phyloP scores from a whole-genome alignment of 1,140 invertebrate genomes.

The Reticulitermes speratus region DNA sequence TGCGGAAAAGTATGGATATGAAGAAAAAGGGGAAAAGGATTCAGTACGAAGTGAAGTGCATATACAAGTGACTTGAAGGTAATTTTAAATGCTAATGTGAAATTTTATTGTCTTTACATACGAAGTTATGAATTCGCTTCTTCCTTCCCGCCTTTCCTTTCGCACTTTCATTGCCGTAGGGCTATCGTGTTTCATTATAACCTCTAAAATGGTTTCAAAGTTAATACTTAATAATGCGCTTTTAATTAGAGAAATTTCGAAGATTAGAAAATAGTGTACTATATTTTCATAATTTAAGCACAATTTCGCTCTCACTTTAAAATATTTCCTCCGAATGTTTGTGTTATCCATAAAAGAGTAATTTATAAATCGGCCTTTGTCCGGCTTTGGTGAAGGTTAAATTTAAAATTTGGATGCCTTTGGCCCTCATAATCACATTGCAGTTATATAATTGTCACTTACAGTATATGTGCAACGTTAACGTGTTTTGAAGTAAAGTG shows the following conservation, averaged over 20 bases:
- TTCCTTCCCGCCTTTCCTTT: neutral
- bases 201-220: neutral
- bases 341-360: too few species aligned
- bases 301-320: neutral
- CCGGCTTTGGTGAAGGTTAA: too few species aligned
- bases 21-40: conserved; percentile 5
- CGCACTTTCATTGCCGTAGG: neutral
- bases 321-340: too few species aligned
- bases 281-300: neutral
- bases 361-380: too few species aligned
- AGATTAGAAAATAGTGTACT: neutral
- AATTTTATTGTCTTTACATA: neutral
- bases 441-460: too few species aligned
- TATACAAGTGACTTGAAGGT: neutral
- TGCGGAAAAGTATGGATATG: neutral
- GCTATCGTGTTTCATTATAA: neutral
- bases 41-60: neutral
- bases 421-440: too few species aligned
- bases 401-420: too few species aligned
- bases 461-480: too few species aligned
- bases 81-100: neutral
- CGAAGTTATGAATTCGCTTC: neutral
- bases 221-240: neutral
- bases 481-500: too few species aligned
- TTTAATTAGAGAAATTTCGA: conserved; percentile 12